Evolutionary conservation across 1,140 invertebrate genomes (phyloP), one percentile per base, ranked within the genome.

Genomic region (Zelostemma sp.): DNA sequence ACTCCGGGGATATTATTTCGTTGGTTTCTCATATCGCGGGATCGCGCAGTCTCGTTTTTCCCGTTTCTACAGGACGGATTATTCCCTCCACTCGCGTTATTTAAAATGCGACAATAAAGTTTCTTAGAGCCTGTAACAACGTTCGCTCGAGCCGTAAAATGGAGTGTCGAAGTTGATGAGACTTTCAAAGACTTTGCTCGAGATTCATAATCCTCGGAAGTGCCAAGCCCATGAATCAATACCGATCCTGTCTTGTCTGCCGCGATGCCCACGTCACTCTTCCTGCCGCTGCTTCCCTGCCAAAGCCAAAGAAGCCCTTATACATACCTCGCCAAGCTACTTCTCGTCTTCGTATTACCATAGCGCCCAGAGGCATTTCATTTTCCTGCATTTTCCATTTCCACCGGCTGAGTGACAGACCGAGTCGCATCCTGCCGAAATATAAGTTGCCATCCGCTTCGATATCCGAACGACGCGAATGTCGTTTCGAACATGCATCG

Each of bases 371-470:
- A 72, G 75, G 67, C 72, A 76, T 76, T 75, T 74, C 70, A 75
- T 75, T 75, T 75, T 61, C 67, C 55, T 65, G 41, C 65, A 78
- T 78, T 72, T 75, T 72, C 68, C 68, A 70, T 73, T 76, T 75
- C 49, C 73, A 59, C 50, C 47, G 28, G 25, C 40, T 54, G 21
- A 19, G 35, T 62, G 59, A 62, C 51, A 49, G 45, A 38, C 45
- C 54, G 45, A 19, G 21, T 49, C 33, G 43, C 35, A 55, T 62
- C 59, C 59, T 62, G 50, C 59, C 59, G 50, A 62, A 62, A 54
- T 62, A 62, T 62, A 49, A 62, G 19, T 62, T 48, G 45, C 54
- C 47, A 62, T 62, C 59, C 50, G 49, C 47, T 61, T 61, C 50
- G 35, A 61, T 61, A 61, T 61, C 50, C 58, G 58, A 51, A 54